phyloP scores from a whole-genome alignment of 1,140 invertebrate species.

The Pogonus chalceus region DNA sequence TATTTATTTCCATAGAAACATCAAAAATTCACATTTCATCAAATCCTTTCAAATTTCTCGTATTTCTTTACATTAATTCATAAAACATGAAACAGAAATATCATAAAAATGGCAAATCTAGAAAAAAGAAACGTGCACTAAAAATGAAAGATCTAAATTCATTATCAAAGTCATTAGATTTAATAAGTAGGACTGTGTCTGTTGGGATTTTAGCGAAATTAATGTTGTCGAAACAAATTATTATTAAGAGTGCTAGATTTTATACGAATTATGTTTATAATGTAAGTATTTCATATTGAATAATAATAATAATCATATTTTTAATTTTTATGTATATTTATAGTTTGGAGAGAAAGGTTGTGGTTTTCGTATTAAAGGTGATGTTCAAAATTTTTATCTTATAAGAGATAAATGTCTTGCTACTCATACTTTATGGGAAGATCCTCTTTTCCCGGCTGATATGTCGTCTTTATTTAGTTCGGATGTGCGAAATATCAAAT shows the following conservation, averaged over 20 bases:
- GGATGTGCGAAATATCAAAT: constrained; percentile 56
- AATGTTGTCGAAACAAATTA: too few relatives aligned
- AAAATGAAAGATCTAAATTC: too few relatives aligned
- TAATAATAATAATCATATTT: not conserved
- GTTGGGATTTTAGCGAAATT: too few relatives aligned
- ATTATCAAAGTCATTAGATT: too few relatives aligned
- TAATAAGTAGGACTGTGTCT: too few relatives aligned
- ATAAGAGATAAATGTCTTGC: constrained; percentile 59
- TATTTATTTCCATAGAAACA: too few relatives aligned
- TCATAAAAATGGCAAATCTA: too few relatives aligned
- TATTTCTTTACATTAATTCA: too few relatives aligned
- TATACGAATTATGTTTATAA: not conserved
- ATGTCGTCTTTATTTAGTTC: constrained; percentile 76
- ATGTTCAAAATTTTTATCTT: constrained; percentile 62
- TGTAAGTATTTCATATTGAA: constrained; percentile 8
- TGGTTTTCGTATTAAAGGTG: constrained; percentile 39
- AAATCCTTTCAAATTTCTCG: too few relatives aligned
- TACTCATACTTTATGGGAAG: constrained; percentile 70
- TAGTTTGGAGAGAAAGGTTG: constrained; percentile 62
- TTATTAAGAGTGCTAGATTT: not conserved
- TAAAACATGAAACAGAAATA: too few relatives aligned
- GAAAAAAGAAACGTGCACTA: too few relatives aligned
- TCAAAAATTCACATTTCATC: too few relatives aligned
- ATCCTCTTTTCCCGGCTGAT: constrained; percentile 72
- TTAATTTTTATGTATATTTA: constrained; percentile 25